Evolutionary conservation across 2,113 vertebrate species (phyloP).

Genomic region (Hemiprocne comata): DNA sequence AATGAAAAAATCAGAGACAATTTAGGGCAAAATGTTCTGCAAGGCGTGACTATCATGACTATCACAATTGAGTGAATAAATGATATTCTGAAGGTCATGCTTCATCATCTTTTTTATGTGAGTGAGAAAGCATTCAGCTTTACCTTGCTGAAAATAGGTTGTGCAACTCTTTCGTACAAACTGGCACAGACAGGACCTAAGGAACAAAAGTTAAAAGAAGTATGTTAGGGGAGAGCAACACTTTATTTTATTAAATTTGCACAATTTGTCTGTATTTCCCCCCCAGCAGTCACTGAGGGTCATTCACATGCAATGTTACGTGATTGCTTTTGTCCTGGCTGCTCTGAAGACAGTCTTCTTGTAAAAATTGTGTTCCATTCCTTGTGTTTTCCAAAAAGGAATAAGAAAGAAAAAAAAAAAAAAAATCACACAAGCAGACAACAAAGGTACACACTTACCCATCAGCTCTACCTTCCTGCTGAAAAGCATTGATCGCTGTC

Average conservation of each 20-base stretch:
- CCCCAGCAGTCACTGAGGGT: not conserved
- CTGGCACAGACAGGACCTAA: not conserved
- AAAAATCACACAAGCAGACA: not conserved
- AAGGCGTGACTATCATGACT: not conserved
- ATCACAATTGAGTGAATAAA: not conserved
- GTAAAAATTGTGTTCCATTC: not conserved
- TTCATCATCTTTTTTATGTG: not conserved
- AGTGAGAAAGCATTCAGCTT: not conserved
- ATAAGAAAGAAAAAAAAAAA: not conserved
- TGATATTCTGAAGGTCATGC: not conserved
- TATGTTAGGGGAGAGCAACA: not conserved
- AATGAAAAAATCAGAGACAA: slow-evolving; percentile 11
- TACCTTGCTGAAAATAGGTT: not conserved
- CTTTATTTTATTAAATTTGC: not conserved
- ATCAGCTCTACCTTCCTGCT: not conserved
- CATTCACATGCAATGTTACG: not conserved
- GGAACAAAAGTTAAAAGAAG: not conserved
- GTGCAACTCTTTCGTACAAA: not conserved
- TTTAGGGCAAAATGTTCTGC: slow-evolving; percentile 27
- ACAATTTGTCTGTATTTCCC: not conserved
- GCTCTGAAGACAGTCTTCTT: not conserved
- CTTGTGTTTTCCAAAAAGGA: not conserved
- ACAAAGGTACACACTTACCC: not conserved
- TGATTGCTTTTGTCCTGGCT: not conserved
- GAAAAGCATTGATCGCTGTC: fast-evolving